Conservation (phyloP, 2,888 invertebrate species). For the Coleophora deauratella region DNA sequence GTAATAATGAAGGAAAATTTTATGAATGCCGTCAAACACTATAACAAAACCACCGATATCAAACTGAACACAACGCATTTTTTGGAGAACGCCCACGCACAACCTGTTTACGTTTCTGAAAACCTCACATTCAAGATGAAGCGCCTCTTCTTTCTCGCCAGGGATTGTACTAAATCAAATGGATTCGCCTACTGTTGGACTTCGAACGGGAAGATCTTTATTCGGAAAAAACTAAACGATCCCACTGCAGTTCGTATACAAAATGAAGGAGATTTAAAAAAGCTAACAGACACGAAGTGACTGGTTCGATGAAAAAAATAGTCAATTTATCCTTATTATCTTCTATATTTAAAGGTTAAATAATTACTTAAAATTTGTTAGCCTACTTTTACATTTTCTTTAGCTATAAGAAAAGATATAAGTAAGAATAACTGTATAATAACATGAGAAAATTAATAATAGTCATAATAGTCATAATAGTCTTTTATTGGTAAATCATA, state of each 20-base stretch:
- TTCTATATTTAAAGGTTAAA: not conserved
- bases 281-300: not conserved
- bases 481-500: no score
- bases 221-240: constrained; percentile 1
- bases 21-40: not conserved
- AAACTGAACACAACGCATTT: constrained; percentile 1
- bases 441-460: no score
- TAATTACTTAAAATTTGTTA: not conserved
- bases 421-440: no score
- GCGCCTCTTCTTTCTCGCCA: not conserved
- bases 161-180: not conserved
- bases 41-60: not conserved
- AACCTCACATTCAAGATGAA: constrained; percentile 2
- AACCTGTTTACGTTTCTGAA: constrained; percentile 2
- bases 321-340: not conserved
- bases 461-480: no score
- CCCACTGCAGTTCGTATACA: not conserved
- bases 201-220: constrained; percentile 1
- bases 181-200: constrained; percentile 1
- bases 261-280: not conserved
- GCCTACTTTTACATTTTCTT: no score
- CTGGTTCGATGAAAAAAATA: not conserved
- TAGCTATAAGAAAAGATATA: no score
- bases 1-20: not conserved
- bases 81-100: not conserved